Evolutionary conservation across 1,140 invertebrate species (phyloP).

Genomic region (Limonius californicus): DNA sequence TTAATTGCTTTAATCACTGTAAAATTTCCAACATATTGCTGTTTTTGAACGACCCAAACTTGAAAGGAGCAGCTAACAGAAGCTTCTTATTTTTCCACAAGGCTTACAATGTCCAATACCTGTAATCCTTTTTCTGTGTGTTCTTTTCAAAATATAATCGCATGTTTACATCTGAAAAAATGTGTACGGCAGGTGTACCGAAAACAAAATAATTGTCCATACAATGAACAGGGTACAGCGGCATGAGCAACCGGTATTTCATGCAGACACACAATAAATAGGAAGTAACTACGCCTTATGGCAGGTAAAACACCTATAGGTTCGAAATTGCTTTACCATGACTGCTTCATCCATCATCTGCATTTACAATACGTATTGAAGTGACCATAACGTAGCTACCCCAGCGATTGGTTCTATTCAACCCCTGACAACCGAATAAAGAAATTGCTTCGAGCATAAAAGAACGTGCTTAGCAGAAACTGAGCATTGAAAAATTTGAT

Average conservation of each 20-base stretch:
- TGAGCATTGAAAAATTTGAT: too few relatives aligned
- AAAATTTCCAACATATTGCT: neutral
- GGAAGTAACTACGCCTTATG: slow-evolving; percentile 8
- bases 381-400: slow-evolving; percentile 5
- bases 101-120: too few relatives aligned
- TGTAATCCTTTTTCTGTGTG: neutral
- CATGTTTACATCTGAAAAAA: neutral
- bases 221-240: too few relatives aligned
- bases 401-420: slow-evolving; percentile 3
- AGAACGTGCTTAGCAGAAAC: neutral
- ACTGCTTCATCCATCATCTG: slow-evolving; percentile 6
- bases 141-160: neutral
- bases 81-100: too few relatives aligned
- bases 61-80: too few relatives aligned
- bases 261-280: slow-evolving; percentile 6
- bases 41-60: neutral
- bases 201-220: neutral
- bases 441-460: neutral
- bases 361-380: neutral
- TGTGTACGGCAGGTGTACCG: neutral
- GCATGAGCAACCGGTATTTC: neutral
- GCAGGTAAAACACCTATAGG: neutral
- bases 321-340: slow-evolving; percentile 5
- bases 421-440: slow-evolving; percentile 3
- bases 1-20: neutral